phyloP scores from a whole-genome alignment of 2,888 invertebrate genomes.

The Acrobasis repandana region DNA sequence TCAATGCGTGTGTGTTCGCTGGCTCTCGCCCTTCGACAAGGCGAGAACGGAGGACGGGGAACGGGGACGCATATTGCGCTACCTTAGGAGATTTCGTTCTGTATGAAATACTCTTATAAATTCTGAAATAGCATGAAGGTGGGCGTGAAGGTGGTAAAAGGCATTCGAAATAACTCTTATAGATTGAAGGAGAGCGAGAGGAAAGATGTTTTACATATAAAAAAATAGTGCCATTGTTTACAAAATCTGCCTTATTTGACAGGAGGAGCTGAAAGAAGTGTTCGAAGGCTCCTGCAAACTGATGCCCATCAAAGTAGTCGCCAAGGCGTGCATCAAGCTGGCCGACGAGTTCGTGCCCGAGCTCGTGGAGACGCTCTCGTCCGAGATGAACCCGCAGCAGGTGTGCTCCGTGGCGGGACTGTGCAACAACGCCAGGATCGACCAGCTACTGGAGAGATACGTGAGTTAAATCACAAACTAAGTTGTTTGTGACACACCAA shows the following conservation, averaged over 20 bases:
- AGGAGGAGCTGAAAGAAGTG: slow-evolving; percentile 92
- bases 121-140: too few species aligned
- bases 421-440: slow-evolving; percentile 90
- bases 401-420: slow-evolving; percentile 95
- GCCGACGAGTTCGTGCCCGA: slow-evolving; percentile 94
- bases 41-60: too few species aligned
- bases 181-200: too few species aligned
- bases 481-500: too few species aligned
- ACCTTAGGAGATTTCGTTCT: too few species aligned
- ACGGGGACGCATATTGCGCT: too few species aligned
- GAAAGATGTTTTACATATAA: too few species aligned
- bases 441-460: slow-evolving; percentile 83
- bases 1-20: too few species aligned
- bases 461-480: slow-evolving; percentile 55
- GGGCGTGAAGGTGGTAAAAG: too few species aligned
- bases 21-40: too few species aligned
- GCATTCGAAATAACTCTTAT: too few species aligned
- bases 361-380: slow-evolving; percentile 92
- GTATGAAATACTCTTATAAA: too few species aligned
- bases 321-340: slow-evolving; percentile 89
- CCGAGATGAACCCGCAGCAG: slow-evolving; percentile 94
- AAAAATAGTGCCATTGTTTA: not conserved
- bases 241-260: slow-evolving; percentile 35
- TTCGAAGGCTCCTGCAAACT: slow-evolving; percentile 94
- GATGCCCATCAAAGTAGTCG: slow-evolving; percentile 88